Base-by-base conservation (phyloP, 2,113 vertebrate genomes). In the Carassius auratus region DNA sequence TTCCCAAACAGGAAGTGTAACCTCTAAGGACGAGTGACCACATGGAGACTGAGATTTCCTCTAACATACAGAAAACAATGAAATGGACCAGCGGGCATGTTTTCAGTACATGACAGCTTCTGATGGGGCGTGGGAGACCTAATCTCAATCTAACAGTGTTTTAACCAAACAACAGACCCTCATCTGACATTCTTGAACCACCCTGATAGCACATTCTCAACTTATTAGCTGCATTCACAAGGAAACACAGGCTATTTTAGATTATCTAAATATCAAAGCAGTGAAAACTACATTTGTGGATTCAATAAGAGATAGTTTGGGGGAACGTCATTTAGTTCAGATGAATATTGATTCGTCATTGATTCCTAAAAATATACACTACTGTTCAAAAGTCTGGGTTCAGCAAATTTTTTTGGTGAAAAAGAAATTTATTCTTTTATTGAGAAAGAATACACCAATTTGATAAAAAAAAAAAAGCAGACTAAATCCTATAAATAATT, bases 21-120 rank as follows among this genome's bases (percentile, higher is more conserved):
- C 59, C 64, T 61, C 69, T 84, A 21, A 50, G 73, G 21, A 38
- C 74, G 87, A 71, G 76, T 75, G 79, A 64, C 21, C 13, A 14
- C 83, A 76, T 74, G 57, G 61, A 59, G 59, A 59, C 57, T 38
- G 68, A 87, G 79, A 88, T 87, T 90, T 91, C 87, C 89, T 87
- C 21, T 30, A 30, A 59, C 83, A 82, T 62, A 77, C n/a, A 83
- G 77, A 87, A 87, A 85, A 87, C 75, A 88, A 83, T 48, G 76
- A 26, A 76, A 8, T n/a, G 42, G 71, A 76, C n/a, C 59, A 48
- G 17, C 19, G 61, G 12, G 26, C 12, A 8, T 62, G 59, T 36
- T 78, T 61, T 38, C 13, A 61, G 59, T 64, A 30, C 9, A 48
- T 14, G 38, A 23, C 42, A 26, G n/a, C 13, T 81, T 66, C 59